Conservation (phyloP, 2,888 invertebrate species). For the Spisula solida region DNA sequence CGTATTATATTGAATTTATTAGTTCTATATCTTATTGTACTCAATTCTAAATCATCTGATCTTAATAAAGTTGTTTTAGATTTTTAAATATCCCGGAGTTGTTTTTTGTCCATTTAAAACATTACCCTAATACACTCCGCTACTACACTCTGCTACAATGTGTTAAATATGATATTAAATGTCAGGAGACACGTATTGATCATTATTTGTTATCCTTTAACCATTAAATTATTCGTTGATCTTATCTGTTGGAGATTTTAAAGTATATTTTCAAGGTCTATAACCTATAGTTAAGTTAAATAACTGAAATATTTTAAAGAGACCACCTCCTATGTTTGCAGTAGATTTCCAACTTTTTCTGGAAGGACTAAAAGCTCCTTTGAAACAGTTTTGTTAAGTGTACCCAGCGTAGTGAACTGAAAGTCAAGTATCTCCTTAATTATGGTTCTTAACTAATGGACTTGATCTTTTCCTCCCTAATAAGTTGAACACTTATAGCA, state of each 20-base stretch:
- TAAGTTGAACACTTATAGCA: too few species aligned
- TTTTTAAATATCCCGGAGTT: slow-evolving; percentile 22
- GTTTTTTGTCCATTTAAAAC: slow-evolving; percentile 23
- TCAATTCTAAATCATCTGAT: background rate
- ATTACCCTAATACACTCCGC: background rate
- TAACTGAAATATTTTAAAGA: background rate
- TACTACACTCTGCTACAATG: background rate
- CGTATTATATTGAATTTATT: background rate
- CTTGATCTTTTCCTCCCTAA: background rate
- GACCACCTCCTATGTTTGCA: background rate
- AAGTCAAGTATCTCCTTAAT: background rate
- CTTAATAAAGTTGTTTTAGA: slow-evolving; percentile 2
- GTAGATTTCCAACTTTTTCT: too few species aligned
- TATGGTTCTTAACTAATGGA: too few species aligned
- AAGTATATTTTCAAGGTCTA: slow-evolving; percentile 6
- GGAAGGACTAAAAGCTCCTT: too few species aligned
- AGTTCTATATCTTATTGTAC: background rate
- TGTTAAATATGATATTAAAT: background rate
- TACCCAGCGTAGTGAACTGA: background rate
- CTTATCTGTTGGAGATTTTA: slow-evolving; percentile 12
- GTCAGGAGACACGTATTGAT: background rate
- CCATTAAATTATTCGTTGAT: background rate
- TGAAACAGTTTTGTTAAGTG: background rate
- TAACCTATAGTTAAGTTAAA: background rate
- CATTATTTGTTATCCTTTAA: background rate